Percentiles rank a stretch among this genome's conserved stretches.
Conservation (phyloP, 2,888 invertebrate genomes). For the Caenorhabditis imperialis region DNA sequence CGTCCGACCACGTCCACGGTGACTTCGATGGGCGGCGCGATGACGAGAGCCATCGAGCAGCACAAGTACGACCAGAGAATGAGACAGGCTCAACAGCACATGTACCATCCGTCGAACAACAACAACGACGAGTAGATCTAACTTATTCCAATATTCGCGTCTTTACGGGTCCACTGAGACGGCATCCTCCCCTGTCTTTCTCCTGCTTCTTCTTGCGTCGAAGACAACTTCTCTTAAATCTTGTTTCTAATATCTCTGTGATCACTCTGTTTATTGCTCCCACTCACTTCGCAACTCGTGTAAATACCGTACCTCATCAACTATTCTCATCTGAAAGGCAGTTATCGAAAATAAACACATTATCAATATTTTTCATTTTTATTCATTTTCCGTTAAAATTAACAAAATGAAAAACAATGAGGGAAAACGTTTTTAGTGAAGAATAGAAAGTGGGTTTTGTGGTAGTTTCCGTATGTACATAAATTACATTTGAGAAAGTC, state of each 20-base stretch:
- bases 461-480: slow-evolving; percentile 26
- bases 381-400: slow-evolving; percentile 14
- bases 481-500: slow-evolving; percentile 19
- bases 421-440: slow-evolving; percentile 2
- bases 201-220: slow-evolving; percentile 46
- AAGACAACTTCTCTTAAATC: slow-evolving; percentile 43
- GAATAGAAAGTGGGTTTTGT: neutral
- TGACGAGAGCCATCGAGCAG: slow-evolving; percentile 49
- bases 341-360: too few species aligned
- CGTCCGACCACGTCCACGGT: slow-evolving; percentile 50
- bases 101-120: slow-evolving; percentile 69
- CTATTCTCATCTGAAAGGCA: neutral
- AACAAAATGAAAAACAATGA: slow-evolving; percentile 36
- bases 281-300: slow-evolving; percentile 23
- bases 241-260: slow-evolving; percentile 9
- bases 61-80: slow-evolving; percentile 60
- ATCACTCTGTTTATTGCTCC: neutral
- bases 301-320: slow-evolving; percentile 34
- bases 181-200: slow-evolving; percentile 12
- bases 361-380: neutral
- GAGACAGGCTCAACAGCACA: slow-evolving; percentile 74
- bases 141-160: neutral
- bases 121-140: slow-evolving; percentile 24
- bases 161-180: slow-evolving; percentile 28
- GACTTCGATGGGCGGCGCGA: slow-evolving; percentile 46